A percentile compares a stretch with the other conserved stretches of the same genome.
These are phyloP conservation scores for Hyperopisus bebe DNA, from an alignment of 2,113 vertebrate species.

Conservation along the genomic window DNA sequence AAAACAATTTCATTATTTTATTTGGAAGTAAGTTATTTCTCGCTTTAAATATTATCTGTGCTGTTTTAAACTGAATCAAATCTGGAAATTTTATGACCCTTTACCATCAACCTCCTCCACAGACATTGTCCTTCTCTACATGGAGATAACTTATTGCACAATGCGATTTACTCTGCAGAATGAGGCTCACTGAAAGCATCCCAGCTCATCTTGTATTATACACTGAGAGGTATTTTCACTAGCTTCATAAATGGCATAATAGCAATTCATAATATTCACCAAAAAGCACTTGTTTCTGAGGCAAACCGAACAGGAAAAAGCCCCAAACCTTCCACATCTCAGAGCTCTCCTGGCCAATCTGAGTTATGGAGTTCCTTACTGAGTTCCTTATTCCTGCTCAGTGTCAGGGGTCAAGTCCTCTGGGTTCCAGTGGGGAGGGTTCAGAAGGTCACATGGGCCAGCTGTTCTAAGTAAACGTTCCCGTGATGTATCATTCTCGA, in stretches of 20 bases:
- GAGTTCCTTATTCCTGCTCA: background rate
- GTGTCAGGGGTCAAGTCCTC: background rate
- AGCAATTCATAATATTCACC: background rate
- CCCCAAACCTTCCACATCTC: background rate
- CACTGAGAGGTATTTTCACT: background rate
- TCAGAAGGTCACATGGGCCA: background rate
- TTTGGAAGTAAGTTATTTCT: too few species aligned
- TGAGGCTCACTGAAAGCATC: background rate
- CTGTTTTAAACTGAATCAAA: too few species aligned
- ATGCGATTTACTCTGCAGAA: background rate
- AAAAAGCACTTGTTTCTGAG: background rate
- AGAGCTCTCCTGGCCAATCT: background rate
- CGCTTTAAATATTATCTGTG: too few species aligned
- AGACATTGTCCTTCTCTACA: background rate
- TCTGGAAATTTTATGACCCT: too few species aligned
- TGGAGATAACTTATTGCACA: background rate
- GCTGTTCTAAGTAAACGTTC: background rate
- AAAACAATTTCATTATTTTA: too few species aligned
- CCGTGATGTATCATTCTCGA: background rate
- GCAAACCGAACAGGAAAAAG: background rate
- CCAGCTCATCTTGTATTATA: background rate
- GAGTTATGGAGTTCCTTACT: background rate
- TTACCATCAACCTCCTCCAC: background rate
- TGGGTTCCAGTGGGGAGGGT: background rate
- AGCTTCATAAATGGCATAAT: background rate